phyloP scores from a whole-genome alignment of 2,888 invertebrate species.

The Protophormia terraenovae region DNA sequence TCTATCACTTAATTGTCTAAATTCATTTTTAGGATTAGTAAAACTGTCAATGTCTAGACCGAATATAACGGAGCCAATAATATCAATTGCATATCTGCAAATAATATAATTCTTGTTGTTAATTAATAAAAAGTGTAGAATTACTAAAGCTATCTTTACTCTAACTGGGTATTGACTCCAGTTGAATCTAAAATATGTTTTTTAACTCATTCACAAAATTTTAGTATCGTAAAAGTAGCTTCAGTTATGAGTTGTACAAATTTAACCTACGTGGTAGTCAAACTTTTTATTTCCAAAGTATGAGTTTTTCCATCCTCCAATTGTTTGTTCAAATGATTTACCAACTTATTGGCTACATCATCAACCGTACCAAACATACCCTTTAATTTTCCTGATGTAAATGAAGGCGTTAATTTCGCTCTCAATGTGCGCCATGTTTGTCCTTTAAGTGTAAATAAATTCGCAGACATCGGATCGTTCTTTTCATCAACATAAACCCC shows the following conservation, averaged over 20 bases:
- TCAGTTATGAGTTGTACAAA: no score
- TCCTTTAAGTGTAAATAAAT: conserved; percentile 79
- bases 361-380: conserved; percentile 85
- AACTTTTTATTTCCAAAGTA: conserved; percentile 81
- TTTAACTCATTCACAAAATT: no score
- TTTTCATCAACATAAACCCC: conserved; percentile 85
- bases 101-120: no score
- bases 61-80: conserved; percentile 81
- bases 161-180: no score
- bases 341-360: conserved; percentile 82
- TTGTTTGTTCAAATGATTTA: conserved; percentile 79
- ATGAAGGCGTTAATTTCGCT: conserved; percentile 85
- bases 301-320: conserved; percentile 74
- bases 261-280: background rate
- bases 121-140: no score
- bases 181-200: no score
- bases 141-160: no score
- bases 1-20: conserved; percentile 71
- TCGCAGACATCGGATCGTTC: conserved; percentile 84
- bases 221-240: no score
- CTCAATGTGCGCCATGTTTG: conserved; percentile 85
- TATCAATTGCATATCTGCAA: conserved; percentile 81
- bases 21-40: conserved; percentile 77
- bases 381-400: conserved; percentile 86
- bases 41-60: conserved; percentile 81